Base-by-base conservation (phyloP, 2,113 vertebrate species). In the Theristicus caerulescens region DNA sequence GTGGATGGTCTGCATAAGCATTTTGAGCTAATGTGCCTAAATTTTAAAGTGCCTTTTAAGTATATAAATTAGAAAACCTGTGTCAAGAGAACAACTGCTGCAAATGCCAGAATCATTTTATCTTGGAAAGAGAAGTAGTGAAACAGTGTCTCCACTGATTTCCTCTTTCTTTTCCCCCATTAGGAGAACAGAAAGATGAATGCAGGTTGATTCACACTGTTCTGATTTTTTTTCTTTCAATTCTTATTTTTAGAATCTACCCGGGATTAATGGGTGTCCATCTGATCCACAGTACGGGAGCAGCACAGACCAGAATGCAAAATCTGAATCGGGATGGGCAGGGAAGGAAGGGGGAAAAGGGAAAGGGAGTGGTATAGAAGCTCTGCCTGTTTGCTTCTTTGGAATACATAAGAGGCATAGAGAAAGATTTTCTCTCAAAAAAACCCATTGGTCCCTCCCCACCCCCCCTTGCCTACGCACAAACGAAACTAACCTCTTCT, bases 181-280 rank as follows among this genome's bases (percentile, higher is more conserved):
- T 89, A 92, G 74, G 79, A 89, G 87, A 92, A 94, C 66, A 84
- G 93, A 95, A 84, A 84, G 67, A 80, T 85, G 91, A 96, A 82
- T 90, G 85, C 89, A 93, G 61, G n/a, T 96, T 92, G 86, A 94
- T 96, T 96, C 70, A 90, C 13, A 38, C 47, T 88, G 67, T 47
- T 92, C 69, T 88, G 76, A 57, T 57, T 73, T 84, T 90, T 81
- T 94, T 90, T 40, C 38, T 73, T 62, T 61, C 81, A 79, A 52
- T 78, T 80, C 78, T 77, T 93, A 97, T 85, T 97, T 94, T 97
- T 92, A 94, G 94, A 86, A 74, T 44, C 54, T 64, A 66, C 44
- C 8, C 17, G 24, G 61, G 74, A 94, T 86, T 94, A 94, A 91
- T 72, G 93, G 61, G 6, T 81, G 27, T 72, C 96, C 71, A 83